Base-by-base conservation (phyloP, 2,888 invertebrate genomes). In the Empis livida region DNA sequence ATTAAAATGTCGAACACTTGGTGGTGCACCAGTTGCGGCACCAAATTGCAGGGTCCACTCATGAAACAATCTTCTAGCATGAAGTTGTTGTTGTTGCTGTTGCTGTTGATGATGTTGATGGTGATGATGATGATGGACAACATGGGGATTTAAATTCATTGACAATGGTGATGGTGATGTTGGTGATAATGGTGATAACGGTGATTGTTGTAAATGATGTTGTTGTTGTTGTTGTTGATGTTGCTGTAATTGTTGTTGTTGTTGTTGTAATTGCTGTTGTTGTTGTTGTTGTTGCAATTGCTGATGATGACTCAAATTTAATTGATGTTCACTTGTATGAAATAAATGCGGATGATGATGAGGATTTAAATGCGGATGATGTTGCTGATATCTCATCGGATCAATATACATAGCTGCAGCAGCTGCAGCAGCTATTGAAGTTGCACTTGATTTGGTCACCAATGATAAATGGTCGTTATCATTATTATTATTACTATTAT, bases 321-420 rank as follows among this genome's bases (percentile, higher is more conserved):
- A 41, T 27, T 49, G 54, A 41, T 51, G 66, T 50, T 64, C 67
- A 59, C 65, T 67, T 49, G 62, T 64, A 48, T 65, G 67, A 54
- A 67, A 66, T 48, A 65, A 60, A 57, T 67, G 67, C 56, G 66
- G 65, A 57, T 64, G 64, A 56, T 65, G 65, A 55, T 64, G 62
- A 56, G 65, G 64, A 59, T 65, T 67, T 47, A 68, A 54, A 54
- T 68, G 67, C 54, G 68, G 67, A 56, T 68, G 68, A 56, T 68
- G 68, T 48, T 68, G 67, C 46, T 68, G 68, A 51, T 68, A 68
- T 53, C 67, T 63, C 63, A 66, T 66, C 43, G 67, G 67, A 59
- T 68, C 68, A 57, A 68, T 69, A 56, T 68, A 68, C 68, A 69
- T 68, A 42, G 68, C 68, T 49, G 68, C 69, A 53, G 69, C 68